Conservation (phyloP, 1,140 invertebrate genomes). For the Trichogramma pretiosum region DNA sequence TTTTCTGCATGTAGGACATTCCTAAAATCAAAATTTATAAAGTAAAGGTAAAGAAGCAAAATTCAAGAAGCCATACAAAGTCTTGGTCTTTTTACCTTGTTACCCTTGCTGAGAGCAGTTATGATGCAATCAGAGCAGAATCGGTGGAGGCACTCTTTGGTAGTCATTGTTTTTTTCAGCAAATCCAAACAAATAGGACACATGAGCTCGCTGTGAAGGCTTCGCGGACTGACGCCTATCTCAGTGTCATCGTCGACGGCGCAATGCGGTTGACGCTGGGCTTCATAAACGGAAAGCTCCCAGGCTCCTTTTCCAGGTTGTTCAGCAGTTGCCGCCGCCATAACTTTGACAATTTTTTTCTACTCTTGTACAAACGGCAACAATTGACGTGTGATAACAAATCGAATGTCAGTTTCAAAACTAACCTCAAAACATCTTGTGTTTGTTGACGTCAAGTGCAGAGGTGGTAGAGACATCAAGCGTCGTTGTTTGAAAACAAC, state of each 20-base stretch:
- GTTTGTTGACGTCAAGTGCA: too few species aligned
- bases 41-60: neutral
- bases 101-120: conserved; percentile 92
- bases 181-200: conserved; percentile 99
- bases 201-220: conserved; percentile 95
- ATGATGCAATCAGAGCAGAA: conserved; percentile 99
- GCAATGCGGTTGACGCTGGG: conserved; percentile 86
- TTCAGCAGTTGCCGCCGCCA: conserved; percentile 55
- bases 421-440: too few species aligned
- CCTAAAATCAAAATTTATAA: conserved; percentile 36
- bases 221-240: conserved; percentile 92
- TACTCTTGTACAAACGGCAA: too few species aligned
- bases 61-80: neutral
- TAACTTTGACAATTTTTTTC: too few species aligned
- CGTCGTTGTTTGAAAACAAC: too few species aligned
- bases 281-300: conserved; percentile 93
- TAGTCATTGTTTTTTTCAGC: conserved; percentile 99
- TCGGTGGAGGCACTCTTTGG: conserved; percentile 97
- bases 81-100: conserved; percentile 58
- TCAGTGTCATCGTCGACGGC: conserved; percentile 92
- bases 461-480: too few species aligned
- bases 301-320: conserved; percentile 86
- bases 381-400: too few species aligned
- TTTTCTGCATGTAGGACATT: conserved; percentile 98
- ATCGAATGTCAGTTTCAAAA: too few species aligned